These are phyloP conservation scores for Acrobasis repandana DNA, from an alignment of 2,888 invertebrate species.

Conservation along the genomic window DNA sequence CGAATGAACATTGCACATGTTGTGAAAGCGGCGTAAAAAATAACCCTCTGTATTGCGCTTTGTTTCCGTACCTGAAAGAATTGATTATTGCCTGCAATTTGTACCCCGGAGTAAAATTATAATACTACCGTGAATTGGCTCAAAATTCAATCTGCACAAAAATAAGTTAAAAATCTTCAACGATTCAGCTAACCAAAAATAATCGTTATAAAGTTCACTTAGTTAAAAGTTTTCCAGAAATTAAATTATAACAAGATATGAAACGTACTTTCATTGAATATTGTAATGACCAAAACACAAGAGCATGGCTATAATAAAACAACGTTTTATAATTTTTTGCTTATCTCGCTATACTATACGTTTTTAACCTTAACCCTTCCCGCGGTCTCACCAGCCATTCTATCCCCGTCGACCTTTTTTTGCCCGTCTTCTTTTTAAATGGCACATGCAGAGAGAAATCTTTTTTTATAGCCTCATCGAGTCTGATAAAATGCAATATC, in stretches of 20 bases:
- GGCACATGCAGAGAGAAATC: conserved; percentile 77
- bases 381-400: conserved; percentile 70
- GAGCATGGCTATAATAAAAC: conserved; percentile 47
- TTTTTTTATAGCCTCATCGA: conserved; percentile 59
- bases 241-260: no score
- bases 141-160: conserved; percentile 17
- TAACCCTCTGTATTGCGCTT: conserved; percentile 69
- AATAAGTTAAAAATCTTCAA: no score
- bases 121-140: conserved; percentile 45
- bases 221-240: no score
- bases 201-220: no score
- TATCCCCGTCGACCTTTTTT: conserved; percentile 74
- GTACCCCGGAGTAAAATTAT: conserved; percentile 58
- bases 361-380: conserved; percentile 73
- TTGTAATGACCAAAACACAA: conserved; percentile 41
- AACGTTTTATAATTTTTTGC: conserved; percentile 70
- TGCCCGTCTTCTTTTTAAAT: conserved; percentile 75
- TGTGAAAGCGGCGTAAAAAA: conserved; percentile 79
- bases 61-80: conserved; percentile 71
- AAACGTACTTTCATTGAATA: neutral
- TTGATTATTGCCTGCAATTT: conserved; percentile 81
- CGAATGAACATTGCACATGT: conserved; percentile 77
- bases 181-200: no score
- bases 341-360: conserved; percentile 61
- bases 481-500: conserved; percentile 78